A percentile compares a stretch with the other conserved stretches of the same genome.
phyloP scores from a whole-genome alignment of 35 echinoderm and acorn worm genomes.

The Acanthaster planci region DNA sequence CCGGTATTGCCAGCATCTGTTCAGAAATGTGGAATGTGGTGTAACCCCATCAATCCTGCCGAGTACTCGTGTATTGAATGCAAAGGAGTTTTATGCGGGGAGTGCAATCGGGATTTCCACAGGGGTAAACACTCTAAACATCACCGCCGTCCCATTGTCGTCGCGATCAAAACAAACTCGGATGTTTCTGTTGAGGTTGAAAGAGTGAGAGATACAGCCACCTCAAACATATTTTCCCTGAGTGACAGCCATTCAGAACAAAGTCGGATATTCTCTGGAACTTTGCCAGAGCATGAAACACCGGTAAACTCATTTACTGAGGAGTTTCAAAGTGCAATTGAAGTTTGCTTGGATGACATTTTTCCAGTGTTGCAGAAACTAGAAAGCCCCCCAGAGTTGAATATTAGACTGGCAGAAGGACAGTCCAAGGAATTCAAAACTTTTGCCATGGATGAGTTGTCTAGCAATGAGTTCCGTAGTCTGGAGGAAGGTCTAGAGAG shows the following conservation, averaged over 20 bases:
- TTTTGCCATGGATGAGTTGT: background rate
- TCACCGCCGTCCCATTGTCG: constrained; percentile 56
- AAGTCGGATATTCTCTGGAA: background rate
- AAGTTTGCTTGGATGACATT: background rate
- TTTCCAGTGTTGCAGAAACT: constrained; percentile 12
- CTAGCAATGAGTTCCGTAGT: constrained; percentile 8
- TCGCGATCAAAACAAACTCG: constrained; percentile 47
- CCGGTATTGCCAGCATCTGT: constrained; percentile 46
- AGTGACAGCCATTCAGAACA: constrained; percentile 25
- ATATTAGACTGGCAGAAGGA: background rate
- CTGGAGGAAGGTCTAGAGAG: constrained; percentile 3
- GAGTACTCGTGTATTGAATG: constrained; percentile 83
- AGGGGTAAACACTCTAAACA: constrained; percentile 82
- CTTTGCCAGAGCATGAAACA: background rate
- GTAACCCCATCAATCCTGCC: constrained; percentile 74
- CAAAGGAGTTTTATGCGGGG: constrained; percentile 67
- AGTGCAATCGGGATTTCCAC: constrained; percentile 87
- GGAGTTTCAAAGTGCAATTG: constrained; percentile 34
- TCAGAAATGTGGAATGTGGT: constrained; percentile 83
- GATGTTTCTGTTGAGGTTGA: constrained; percentile 16
- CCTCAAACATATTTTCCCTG: constrained; percentile 2
- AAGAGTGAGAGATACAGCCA: background rate
- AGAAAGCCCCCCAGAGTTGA: background rate
- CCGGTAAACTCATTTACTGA: constrained; percentile 12
- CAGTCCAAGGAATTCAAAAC: background rate